Base-by-base conservation (phyloP, 2,113 vertebrate species). In the Sinosuthora webbiana region DNA sequence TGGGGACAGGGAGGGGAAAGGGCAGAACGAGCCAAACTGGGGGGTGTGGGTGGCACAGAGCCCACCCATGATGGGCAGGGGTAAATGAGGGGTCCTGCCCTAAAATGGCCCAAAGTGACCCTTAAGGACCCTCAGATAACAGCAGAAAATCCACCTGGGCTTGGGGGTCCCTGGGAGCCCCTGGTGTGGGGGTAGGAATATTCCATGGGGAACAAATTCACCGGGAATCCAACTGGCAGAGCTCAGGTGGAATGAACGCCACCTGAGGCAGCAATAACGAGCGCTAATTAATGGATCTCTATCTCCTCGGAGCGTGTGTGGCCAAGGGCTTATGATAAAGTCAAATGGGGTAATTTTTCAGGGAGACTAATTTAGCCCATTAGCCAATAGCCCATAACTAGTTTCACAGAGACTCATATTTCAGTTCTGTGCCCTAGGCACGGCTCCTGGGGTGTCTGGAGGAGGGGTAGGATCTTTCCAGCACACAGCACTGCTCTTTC, bases 11-110 rank as follows among this genome's bases (percentile, higher is more conserved):
- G 49, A 27, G 28, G 16, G 25, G 12, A 15, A 16, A 20, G 33
- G 11, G 41, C 5, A 17, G 45, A 23, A 4, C 0, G 0, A 21
- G 27, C 12, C 52, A 3, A 1, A 9, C 18, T 1, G 27, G 30
- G 7, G 56, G 8, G 7, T 9, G 42, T 0, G 15, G 2, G 5
- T 1, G 39, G 60, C 52, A 33, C 56, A 6, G 63, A 84, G 39
- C 44, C 49, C 1, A 2, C 0, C 11, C 0, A 8, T 0, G 0
- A 3, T 1, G 47, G 44, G 37, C 28, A 16, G 6, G 1, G 6
- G 23, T 10, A 28, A 23, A 9, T 1, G 13, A 20, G 35, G 52
- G n/a, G 2, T 14, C 23, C 41, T 41, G 82, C 79, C 70, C 74
- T 8, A 1, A 65, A 53, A 56, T 5, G 30, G 45, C 37, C 79